Conservation (phyloP, 2,888 invertebrate genomes). For the Andrena flavipes region DNA sequence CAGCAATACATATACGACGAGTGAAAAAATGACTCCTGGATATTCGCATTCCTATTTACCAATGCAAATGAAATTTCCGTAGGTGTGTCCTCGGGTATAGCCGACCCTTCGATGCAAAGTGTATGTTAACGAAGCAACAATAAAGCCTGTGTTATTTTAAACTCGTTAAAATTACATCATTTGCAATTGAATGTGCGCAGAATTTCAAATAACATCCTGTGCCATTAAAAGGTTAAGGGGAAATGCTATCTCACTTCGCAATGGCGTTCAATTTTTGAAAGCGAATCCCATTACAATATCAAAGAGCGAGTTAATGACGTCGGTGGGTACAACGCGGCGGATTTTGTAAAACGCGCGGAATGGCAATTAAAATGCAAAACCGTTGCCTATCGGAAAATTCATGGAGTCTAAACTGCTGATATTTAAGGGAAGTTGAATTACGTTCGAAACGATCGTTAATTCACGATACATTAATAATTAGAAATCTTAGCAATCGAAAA, state of each 20-base stretch:
- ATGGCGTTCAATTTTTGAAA: not conserved
- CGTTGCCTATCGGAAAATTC: not conserved
- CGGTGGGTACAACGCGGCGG: not conserved
- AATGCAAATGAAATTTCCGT: no score
- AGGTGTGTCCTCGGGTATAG: no score
- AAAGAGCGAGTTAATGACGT: not conserved
- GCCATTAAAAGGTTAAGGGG: not conserved
- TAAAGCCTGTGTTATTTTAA: not conserved
- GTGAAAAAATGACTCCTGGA: no score
- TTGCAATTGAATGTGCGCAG: not conserved
- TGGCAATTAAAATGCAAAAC: slow-evolving; percentile 10
- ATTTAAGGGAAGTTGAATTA: not conserved
- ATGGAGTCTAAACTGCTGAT: not conserved
- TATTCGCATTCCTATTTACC: no score
- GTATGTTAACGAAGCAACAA: no score
- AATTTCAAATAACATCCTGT: not conserved
- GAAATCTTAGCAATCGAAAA: no score
- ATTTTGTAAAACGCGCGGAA: not conserved
- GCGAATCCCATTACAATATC: slow-evolving; percentile 1
- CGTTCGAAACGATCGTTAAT: not conserved
- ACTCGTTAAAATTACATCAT: not conserved
- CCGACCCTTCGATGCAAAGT: no score
- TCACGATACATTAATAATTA: no score
- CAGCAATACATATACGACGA: no score
- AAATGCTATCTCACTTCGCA: not conserved